A percentile compares a stretch with the other conserved stretches of the same genome.
Conservation (phyloP, 1,140 invertebrate genomes). For the Brachionus angularis region DNA sequence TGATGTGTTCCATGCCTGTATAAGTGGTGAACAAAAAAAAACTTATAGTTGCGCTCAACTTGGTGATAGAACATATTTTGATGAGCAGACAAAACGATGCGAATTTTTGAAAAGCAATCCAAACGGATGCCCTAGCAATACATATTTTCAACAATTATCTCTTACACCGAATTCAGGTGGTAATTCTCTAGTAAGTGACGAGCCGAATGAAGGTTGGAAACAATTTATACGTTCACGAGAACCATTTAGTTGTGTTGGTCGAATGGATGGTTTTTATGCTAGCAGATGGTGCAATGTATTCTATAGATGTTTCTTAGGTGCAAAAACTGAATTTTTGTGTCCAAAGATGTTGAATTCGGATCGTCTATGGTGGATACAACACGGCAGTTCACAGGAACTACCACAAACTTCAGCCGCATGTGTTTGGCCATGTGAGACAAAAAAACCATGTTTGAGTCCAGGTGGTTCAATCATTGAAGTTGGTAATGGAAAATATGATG, state of each 20-base stretch:
- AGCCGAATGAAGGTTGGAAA: slow-evolving; percentile 23
- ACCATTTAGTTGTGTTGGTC: slow-evolving; percentile 9
- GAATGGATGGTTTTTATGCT: slow-evolving; percentile 29
- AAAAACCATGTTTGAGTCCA: neutral
- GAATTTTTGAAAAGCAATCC: slow-evolving; percentile 20
- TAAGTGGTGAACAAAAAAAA: slow-evolving; percentile 30
- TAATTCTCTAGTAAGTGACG: neutral
- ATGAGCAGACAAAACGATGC: slow-evolving; percentile 5
- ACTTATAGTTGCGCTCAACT: slow-evolving; percentile 32
- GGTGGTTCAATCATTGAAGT: slow-evolving; percentile 25
- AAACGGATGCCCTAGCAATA: neutral
- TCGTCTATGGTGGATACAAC: slow-evolving; percentile 41
- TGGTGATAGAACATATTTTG: slow-evolving; percentile 42
- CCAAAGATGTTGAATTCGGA: slow-evolving; percentile 31
- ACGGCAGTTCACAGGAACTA: slow-evolving; percentile 32
- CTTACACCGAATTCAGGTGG: neutral
- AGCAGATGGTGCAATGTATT: slow-evolving; percentile 44
- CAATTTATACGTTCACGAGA: slow-evolving; percentile 15
- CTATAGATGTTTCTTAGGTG: slow-evolving; percentile 35
- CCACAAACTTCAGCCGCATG: slow-evolving; percentile 35
- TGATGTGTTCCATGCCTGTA: slow-evolving; percentile 43
- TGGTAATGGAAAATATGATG: neutral
- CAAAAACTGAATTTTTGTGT: slow-evolving; percentile 36
- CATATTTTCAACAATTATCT: neutral
- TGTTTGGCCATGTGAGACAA: slow-evolving; percentile 43